These are phyloP conservation scores for Catamblyrhynchus diadema DNA, from an alignment of 2,797 vertebrate species.

Conservation along the genomic window DNA sequence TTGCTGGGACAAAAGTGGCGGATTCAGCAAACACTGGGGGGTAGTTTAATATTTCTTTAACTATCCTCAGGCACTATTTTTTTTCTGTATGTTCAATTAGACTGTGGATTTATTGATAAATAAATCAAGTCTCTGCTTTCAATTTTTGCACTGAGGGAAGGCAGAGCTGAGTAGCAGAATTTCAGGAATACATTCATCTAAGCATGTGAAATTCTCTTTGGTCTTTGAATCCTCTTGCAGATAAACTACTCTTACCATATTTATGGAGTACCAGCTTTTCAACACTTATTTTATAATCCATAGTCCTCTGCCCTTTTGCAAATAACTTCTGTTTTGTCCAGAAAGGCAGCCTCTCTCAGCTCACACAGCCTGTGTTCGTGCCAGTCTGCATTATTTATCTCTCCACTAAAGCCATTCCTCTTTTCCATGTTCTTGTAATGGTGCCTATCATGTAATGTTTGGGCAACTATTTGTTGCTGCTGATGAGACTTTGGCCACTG, in stretches of 20 bases:
- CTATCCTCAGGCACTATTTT: not conserved
- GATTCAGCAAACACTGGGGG: constrained; percentile 34
- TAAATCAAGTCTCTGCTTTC: constrained; percentile 46
- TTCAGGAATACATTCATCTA: constrained; percentile 33
- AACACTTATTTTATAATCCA: constrained; percentile 60
- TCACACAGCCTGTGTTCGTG: constrained; percentile 7
- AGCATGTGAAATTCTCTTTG: constrained; percentile 24
- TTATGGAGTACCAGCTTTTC: constrained; percentile 41
- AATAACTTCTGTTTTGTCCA: constrained; percentile 42
- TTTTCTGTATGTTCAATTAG: constrained; percentile 35
- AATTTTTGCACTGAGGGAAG: not conserved
- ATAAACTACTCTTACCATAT: constrained; percentile 36
- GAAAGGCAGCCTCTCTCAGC: constrained; percentile 27
- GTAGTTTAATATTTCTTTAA: constrained; percentile 29
- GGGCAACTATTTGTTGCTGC: not conserved
- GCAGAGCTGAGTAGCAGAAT: constrained; percentile 20
- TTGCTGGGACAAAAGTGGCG: constrained; percentile 7
- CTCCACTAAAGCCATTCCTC: not conserved
- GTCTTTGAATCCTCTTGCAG: constrained; percentile 32
- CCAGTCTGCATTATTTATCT: constrained; percentile 16
- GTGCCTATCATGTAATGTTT: not conserved
- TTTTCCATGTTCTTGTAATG: not conserved
- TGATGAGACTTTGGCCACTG: not conserved
- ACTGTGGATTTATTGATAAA: constrained; percentile 49
- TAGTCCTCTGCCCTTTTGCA: constrained; percentile 40